Evolutionary conservation across 2,113 vertebrate species (phyloP).

Genomic region (Mesoclemmys tuberculata): DNA sequence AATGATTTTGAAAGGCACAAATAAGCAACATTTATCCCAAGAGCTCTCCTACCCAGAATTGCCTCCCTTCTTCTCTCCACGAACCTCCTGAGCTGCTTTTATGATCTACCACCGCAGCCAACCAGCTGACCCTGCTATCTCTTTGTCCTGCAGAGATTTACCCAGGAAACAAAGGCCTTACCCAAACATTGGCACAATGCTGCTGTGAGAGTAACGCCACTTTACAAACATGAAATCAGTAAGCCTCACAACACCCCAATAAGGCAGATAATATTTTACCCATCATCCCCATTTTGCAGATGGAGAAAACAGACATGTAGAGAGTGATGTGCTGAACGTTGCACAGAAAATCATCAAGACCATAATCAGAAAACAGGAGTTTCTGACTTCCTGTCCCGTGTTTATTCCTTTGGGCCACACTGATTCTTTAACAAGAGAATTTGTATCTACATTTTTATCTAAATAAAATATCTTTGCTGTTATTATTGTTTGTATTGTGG

Average conservation of each 20-base stretch:
- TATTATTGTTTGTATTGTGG: neutral
- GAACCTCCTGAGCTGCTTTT: neutral
- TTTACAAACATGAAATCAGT: neutral
- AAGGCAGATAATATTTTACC: neutral
- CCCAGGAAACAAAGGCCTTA: neutral
- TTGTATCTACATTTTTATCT: neutral
- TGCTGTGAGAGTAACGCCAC: neutral
- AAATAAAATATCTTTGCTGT: rapidly evolving
- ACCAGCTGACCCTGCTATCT: neutral
- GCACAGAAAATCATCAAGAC: neutral
- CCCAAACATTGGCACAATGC: neutral
- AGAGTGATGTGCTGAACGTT: neutral
- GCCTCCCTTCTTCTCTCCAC: neutral
- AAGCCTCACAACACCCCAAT: neutral
- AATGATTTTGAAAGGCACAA: neutral
- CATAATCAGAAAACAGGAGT: neutral
- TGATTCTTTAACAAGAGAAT: neutral
- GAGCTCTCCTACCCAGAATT: neutral
- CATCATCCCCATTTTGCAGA: neutral
- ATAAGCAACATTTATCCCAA: neutral
- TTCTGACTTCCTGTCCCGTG: neutral
- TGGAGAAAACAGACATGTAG: neutral
- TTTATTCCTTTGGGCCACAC: neutral
- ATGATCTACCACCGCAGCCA: neutral
- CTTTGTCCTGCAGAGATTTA: neutral